Conservation (phyloP, 2,113 vertebrate species). For the Cairina moschata region DNA sequence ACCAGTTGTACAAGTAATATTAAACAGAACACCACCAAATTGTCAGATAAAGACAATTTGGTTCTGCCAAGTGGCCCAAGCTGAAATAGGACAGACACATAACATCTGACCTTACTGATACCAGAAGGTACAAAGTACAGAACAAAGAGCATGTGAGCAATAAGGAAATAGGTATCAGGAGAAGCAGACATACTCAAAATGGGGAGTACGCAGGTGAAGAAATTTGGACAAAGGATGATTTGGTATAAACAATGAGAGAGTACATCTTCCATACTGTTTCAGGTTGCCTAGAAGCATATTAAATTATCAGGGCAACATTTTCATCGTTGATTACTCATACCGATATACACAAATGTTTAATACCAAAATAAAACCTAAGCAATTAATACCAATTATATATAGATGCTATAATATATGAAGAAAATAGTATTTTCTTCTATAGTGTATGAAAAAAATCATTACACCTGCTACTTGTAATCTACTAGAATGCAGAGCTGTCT, state of each 20-base stretch:
- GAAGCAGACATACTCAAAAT: background rate
- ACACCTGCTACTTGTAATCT: background rate
- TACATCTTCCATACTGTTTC: background rate
- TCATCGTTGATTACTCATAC: background rate
- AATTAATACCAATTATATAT: background rate
- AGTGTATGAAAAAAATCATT: background rate
- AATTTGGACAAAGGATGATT: background rate
- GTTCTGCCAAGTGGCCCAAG: background rate
- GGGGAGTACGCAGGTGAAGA: background rate
- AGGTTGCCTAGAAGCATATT: background rate
- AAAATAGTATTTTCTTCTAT: background rate
- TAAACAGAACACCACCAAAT: background rate
- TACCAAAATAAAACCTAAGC: fast-evolving
- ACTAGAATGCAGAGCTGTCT: background rate
- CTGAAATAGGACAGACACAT: background rate
- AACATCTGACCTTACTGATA: background rate
- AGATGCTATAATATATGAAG: background rate
- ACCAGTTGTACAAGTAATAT: background rate
- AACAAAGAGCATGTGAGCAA: background rate
- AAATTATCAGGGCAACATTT: background rate
- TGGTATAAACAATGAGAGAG: background rate
- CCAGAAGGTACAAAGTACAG: background rate
- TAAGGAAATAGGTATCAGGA: background rate
- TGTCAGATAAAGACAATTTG: background rate
- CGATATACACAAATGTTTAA: background rate